These are phyloP conservation scores for Fopius arisanus DNA, from an alignment of 1,140 invertebrate genomes.

Conservation along the genomic window DNA sequence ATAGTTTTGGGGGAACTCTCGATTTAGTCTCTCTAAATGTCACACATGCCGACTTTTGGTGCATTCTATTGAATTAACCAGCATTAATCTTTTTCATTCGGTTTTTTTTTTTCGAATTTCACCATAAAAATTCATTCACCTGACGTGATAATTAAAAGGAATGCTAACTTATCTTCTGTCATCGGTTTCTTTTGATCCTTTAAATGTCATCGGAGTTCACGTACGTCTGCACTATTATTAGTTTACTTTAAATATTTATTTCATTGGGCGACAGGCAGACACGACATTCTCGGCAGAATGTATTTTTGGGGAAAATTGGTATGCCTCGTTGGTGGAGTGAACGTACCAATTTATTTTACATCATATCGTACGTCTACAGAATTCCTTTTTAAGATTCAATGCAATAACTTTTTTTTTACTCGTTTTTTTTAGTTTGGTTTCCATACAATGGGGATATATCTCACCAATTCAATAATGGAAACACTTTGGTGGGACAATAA, in stretches of 20 bases:
- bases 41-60: background rate
- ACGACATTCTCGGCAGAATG: constrained; percentile 3
- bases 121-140: background rate
- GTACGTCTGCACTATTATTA: constrained; percentile 49
- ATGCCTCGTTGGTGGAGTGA: background rate
- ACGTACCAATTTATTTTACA: background rate
- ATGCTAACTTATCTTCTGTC: constrained; percentile 2
- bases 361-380: background rate
- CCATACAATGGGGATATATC: background rate
- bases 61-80: background rate
- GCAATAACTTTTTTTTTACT: background rate
- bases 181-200: background rate
- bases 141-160: background rate
- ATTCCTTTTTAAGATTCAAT: background rate
- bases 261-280: constrained; percentile 34
- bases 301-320: constrained; percentile 12
- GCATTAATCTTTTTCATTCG: background rate
- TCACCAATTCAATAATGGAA: background rate
- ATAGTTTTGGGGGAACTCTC: constrained; percentile 24
- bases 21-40: background rate
- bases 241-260: constrained; percentile 59
- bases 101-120: background rate
- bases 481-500: background rate
- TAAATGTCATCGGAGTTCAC: constrained; percentile 31
- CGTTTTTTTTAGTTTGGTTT: background rate